A percentile compares a stretch with the other conserved stretches of the same genome.
Evolutionary conservation across 53 echinoderm and acorn worm genomes (phyloP).

Genomic region (Echinarachnius parma): DNA sequence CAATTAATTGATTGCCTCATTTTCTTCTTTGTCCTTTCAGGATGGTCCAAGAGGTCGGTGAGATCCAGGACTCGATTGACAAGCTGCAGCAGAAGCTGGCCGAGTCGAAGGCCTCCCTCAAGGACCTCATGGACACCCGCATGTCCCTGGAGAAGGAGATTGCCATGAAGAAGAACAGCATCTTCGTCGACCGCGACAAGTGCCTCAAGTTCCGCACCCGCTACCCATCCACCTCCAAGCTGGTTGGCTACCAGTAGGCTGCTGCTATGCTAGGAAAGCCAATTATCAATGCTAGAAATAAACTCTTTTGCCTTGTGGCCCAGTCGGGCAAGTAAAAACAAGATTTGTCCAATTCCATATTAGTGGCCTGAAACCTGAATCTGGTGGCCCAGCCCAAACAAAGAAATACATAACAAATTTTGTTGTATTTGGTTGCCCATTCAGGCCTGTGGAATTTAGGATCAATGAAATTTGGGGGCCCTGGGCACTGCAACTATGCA

Average conservation of each 20-base stretch:
- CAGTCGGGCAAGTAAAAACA: too few species aligned
- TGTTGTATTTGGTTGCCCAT: too few species aligned
- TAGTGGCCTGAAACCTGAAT: too few species aligned
- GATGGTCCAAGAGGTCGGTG: constrained; percentile 92
- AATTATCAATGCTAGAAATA: too few species aligned
- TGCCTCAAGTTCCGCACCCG: constrained; percentile 97
- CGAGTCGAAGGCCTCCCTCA: constrained; percentile 89
- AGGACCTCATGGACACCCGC: constrained; percentile 92
- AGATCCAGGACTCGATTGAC: constrained; percentile 98
- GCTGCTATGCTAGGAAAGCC: too few species aligned
- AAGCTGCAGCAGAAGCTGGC: constrained; percentile 89
- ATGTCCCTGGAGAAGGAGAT: constrained; percentile 98
- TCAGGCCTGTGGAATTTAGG: too few species aligned
- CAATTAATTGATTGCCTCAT: neutral
- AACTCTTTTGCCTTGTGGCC: too few species aligned
- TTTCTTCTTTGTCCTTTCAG: constrained; percentile 40
- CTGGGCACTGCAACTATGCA: too few species aligned
- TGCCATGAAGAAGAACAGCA: constrained; percentile 95
- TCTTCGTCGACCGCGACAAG: constrained; percentile 99
- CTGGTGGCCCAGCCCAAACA: too few species aligned
- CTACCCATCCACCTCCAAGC: constrained; percentile 93
- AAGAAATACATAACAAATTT: too few species aligned
- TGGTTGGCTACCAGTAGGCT: constrained; percentile 90
- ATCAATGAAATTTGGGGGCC: too few species aligned
- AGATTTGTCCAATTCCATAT: too few species aligned